Evolutionary conservation across 2,888 invertebrate genomes (phyloP).

Genomic region (Acleris laterana): DNA sequence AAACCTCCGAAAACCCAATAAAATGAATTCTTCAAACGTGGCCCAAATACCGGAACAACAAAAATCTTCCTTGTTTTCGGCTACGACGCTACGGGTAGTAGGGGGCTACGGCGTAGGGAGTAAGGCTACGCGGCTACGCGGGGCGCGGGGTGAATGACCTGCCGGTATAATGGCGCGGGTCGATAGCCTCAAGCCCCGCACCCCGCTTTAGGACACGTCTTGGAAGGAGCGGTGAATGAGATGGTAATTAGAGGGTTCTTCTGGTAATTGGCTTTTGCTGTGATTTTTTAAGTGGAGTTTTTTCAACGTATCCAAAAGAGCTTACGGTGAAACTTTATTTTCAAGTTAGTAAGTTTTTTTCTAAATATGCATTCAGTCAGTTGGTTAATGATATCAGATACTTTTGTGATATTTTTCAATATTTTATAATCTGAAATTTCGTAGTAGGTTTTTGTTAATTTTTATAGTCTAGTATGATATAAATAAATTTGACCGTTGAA

Average conservation of each 20-base stretch:
- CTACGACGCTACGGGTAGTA: slow-evolving; percentile 54
- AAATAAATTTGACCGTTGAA: too few species aligned
- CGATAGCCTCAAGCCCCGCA: slow-evolving; percentile 64
- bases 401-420: too few species aligned
- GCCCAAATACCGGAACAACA: slow-evolving; percentile 3
- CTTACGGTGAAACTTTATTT: too few species aligned
- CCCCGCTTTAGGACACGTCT: slow-evolving; percentile 40
- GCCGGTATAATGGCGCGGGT: slow-evolving; percentile 67
- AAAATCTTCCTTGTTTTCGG: slow-evolving; percentile 37
- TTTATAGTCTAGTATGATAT: too few species aligned
- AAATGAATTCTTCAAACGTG: slow-evolving; percentile 12
- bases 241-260: slow-evolving; percentile 6
- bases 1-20: slow-evolving; percentile 14
- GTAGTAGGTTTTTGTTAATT: too few species aligned
- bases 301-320: neutral
- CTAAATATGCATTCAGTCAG: too few species aligned
- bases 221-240: slow-evolving; percentile 21
- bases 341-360: too few species aligned
- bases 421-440: too few species aligned
- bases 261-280: neutral
- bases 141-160: slow-evolving; percentile 76
- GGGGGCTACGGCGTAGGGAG: slow-evolving; percentile 51
- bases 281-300: neutral
- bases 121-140: slow-evolving; percentile 47
- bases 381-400: too few species aligned